Evolutionary conservation across 1,140 invertebrate genomes (phyloP).

Genomic region (Choristoneura fumiferana): DNA sequence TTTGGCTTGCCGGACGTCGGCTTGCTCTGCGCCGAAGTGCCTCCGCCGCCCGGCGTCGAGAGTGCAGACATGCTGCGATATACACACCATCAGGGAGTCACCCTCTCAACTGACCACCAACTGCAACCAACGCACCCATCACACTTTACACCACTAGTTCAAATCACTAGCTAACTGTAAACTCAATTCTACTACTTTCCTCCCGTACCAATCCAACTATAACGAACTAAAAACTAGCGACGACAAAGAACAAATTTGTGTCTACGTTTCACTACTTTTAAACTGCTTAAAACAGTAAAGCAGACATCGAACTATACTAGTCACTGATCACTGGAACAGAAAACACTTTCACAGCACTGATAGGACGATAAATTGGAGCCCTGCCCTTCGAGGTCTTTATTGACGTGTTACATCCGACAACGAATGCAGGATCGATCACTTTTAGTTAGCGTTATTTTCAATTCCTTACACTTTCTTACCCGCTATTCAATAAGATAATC

Average conservation of each 20-base stretch:
- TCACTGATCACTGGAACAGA: constrained; percentile 25
- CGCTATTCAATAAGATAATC: constrained; percentile 28
- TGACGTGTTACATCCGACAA: constrained; percentile 75
- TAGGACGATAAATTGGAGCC: constrained; percentile 59
- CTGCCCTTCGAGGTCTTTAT: constrained; percentile 69
- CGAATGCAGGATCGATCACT: constrained; percentile 67
- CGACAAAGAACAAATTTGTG: constrained; percentile 18
- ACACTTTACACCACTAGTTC: constrained; percentile 27
- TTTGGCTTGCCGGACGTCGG: constrained; percentile 87
- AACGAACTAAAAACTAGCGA: constrained; percentile 28
- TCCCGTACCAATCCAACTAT: constrained; percentile 27
- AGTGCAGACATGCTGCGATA: constrained; percentile 80
- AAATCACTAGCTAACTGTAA: constrained; percentile 27
- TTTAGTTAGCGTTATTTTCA: constrained; percentile 34
- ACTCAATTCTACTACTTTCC: constrained; percentile 22
- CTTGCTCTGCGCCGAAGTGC: constrained; percentile 76
- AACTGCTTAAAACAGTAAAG: neutral
- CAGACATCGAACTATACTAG: neutral
- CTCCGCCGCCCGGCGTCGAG: constrained; percentile 79
- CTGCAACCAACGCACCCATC: constrained; percentile 56
- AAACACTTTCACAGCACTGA: constrained; percentile 65
- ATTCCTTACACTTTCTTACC: constrained; percentile 31
- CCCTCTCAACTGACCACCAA: constrained; percentile 73
- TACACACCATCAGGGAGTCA: constrained; percentile 79
- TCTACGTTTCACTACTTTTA: neutral